Evolutionary conservation across 2,888 invertebrate genomes (phyloP).

Genomic region (Boloria euphrosyne): DNA sequence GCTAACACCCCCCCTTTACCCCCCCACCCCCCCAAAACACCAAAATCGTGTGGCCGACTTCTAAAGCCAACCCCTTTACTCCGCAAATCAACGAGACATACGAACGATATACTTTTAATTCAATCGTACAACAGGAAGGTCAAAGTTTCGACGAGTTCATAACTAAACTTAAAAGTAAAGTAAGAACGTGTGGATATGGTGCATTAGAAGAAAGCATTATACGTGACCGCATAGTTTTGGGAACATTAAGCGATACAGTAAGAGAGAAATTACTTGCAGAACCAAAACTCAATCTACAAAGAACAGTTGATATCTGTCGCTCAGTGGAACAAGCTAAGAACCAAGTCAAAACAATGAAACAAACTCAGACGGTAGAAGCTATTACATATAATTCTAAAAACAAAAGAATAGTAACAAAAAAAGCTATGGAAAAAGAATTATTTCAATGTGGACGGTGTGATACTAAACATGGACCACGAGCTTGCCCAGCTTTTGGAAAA

Average conservation of each 20-base stretch:
- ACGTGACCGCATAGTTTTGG: slow-evolving; percentile 13
- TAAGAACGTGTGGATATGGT: slow-evolving; percentile 9
- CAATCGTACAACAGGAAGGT: slow-evolving; percentile 4
- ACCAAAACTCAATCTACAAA: background rate
- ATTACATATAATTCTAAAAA: background rate
- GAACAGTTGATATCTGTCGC: too few species aligned
- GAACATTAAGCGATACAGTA: slow-evolving; percentile 10
- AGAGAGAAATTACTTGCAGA: slow-evolving; percentile 12
- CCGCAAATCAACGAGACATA: background rate
- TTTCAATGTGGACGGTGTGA: too few species aligned
- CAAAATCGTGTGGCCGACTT: too few species aligned
- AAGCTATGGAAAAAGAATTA: background rate
- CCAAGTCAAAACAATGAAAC: slow-evolving; percentile 4
- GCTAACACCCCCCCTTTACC: too few species aligned
- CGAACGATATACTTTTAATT: slow-evolving; percentile 8
- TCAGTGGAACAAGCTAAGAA: background rate
- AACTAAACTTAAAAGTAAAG: slow-evolving; percentile 13
- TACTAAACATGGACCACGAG: too few species aligned
- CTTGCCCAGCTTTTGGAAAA: too few species aligned
- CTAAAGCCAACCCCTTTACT: too few species aligned
- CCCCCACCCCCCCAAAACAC: too few species aligned
- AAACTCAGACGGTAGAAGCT: background rate
- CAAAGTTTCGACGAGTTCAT: slow-evolving; percentile 8
- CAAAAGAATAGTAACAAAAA: background rate
- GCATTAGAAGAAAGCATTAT: slow-evolving; percentile 3